These are phyloP conservation scores for Scatophagus argus DNA, from an alignment of 2,113 vertebrate genomes.

Conservation along the genomic window DNA sequence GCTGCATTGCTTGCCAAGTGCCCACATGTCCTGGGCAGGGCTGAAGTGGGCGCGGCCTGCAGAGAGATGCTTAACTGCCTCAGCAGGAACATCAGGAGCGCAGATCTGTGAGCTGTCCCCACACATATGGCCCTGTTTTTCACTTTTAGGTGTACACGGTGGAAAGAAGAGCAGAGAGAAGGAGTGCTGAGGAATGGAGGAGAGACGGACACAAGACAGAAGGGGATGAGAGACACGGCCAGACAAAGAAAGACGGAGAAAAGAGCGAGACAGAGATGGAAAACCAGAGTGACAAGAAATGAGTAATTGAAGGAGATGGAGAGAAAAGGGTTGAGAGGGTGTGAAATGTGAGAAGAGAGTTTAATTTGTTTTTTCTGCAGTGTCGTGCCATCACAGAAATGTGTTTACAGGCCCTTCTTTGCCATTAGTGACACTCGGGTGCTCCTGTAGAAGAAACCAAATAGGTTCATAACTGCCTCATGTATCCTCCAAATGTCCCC, in stretches of 20 bases:
- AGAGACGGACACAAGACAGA: slow-evolving; percentile 16
- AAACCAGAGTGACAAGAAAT: slow-evolving; percentile 57
- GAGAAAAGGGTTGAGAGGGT: slow-evolving; percentile 76
- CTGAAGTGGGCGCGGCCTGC: slow-evolving; percentile 57
- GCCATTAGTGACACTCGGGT: slow-evolving; percentile 82
- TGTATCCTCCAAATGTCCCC: slow-evolving; percentile 82
- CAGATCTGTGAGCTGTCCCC: slow-evolving; percentile 48
- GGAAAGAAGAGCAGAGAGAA: slow-evolving; percentile 30
- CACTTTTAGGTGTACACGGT: slow-evolving; percentile 35
- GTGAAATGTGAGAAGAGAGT: slow-evolving; percentile 78
- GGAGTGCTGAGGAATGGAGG: not conserved
- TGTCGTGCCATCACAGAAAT: slow-evolving; percentile 79
- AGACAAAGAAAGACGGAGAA: slow-evolving; percentile 25
- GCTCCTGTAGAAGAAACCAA: slow-evolving; percentile 78
- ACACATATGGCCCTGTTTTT: slow-evolving; percentile 79
- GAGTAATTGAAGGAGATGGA: slow-evolving; percentile 67
- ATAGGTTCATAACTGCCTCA: slow-evolving; percentile 82
- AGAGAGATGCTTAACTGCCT: slow-evolving; percentile 60
- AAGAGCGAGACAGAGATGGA: slow-evolving; percentile 39
- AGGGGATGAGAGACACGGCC: slow-evolving; percentile 18
- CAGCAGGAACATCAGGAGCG: slow-evolving; percentile 71
- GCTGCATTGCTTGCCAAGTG: slow-evolving; percentile 47
- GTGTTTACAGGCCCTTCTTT: slow-evolving; percentile 81
- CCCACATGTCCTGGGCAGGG: slow-evolving; percentile 61
- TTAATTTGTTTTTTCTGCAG: slow-evolving; percentile 79